Conservation (phyloP, 2,888 invertebrate genomes). For the Crematogaster levior region DNA sequence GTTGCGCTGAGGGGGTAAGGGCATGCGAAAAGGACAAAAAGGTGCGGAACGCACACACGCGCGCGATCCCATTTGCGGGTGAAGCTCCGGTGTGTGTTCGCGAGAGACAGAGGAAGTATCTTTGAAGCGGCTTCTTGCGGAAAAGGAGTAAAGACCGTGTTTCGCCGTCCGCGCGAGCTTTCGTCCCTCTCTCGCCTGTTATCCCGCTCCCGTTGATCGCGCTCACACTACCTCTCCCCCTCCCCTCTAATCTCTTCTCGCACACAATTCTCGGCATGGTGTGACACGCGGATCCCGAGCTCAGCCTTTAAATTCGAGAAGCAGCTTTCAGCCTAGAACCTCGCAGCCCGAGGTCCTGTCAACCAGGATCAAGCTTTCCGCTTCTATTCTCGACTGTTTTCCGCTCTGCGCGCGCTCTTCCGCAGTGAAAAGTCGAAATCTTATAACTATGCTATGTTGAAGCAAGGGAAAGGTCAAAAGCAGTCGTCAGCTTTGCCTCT, state of each 20-base stretch:
- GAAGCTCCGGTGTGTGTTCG: conserved; percentile 69
- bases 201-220: neutral
- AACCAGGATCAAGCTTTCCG: conserved; percentile 73
- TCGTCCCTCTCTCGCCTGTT: conserved; percentile 14
- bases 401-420: conserved; percentile 16
- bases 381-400: conserved; percentile 55
- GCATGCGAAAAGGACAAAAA: conserved; percentile 49
- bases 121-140: conserved; percentile 65
- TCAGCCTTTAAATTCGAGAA: conserved; percentile 77
- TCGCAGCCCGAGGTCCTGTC: conserved; percentile 73
- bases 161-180: conserved; percentile 62
- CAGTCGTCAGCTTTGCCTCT: neutral
- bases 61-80: conserved; percentile 54
- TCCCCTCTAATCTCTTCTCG: conserved; percentile 73
- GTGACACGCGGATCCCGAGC: conserved; percentile 76
- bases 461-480: neutral
- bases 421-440: conserved; percentile 31
- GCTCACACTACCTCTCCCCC: conserved; percentile 11
- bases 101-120: conserved; percentile 67
- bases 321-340: conserved; percentile 74
- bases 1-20: conserved; percentile 40
- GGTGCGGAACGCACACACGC: conserved; percentile 55
- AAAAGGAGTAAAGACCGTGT: conserved; percentile 67
- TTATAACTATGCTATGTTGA: conserved; percentile 11
- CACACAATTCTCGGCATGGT: conserved; percentile 69